Base-by-base conservation (phyloP, 2,797 vertebrate genomes). In the Acipenser oxyrinchus region DNA sequence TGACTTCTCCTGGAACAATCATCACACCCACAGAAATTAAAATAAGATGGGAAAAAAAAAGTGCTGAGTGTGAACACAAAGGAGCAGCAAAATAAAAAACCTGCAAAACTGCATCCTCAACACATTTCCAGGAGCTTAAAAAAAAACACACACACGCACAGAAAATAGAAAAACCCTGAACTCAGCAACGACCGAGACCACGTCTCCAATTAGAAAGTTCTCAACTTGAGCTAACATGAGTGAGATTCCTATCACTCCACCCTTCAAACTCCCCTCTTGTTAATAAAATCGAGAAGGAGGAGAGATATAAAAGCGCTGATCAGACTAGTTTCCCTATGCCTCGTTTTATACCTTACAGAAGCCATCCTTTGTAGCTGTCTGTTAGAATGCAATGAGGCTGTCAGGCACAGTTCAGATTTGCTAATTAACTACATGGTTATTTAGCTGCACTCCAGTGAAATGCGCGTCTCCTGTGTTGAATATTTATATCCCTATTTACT, bases 1-100 rank as follows among this genome's bases (percentile, higher is more conserved):
- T 91, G 88, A 89, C 86, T 84, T 88, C 86, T 89, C 88, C 78
- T 77, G 78, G 80, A 85, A 84, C 79, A 88, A 85, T 87, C 87
- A 88, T 88, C 83, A 85, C 86, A 88, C 86, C 86, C 86, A 86
- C 83, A 89, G 86, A 87, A 70, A 88, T 37, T 37, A 37, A 37
- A 37, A 37, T 37, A 37, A 37, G 37, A 37, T 37, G 37, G 37
- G 84, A 88, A 74, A 48, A 80, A 80, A 81, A 89, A 91, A 88
- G 79, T 64, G 84, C 88, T 89, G 88, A 90, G 87, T 85, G 84
- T 83, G 81, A 83, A 76, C 80, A 78, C 81, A 80, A 78, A 72
- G 66, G 73, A 74, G 66, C 66, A 71, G 74, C 81, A 76, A 67
- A 52, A 68, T 51, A 64, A 60, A 62, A 69, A 73, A 75, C 74